These are phyloP conservation scores for Promerops cafer DNA, from an alignment of 2,113 vertebrate genomes.

Conservation along the genomic window DNA sequence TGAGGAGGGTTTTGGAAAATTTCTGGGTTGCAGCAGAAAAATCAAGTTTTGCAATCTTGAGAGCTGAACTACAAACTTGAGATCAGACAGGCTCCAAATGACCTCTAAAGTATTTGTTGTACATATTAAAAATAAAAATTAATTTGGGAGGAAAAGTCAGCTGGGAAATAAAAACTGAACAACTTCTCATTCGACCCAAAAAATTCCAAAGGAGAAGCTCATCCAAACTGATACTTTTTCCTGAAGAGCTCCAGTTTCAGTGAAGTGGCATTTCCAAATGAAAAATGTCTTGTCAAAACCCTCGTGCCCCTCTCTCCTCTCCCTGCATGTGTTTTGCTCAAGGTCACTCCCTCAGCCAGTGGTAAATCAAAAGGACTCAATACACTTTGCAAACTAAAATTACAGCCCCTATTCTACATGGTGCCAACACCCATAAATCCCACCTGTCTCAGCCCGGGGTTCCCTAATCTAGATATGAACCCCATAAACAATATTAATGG, in stretches of 20 bases:
- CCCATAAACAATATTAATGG: not conserved
- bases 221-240: not conserved
- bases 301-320: not conserved
- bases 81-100: not conserved
- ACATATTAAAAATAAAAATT: not conserved
- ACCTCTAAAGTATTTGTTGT: not conserved
- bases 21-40: not conserved
- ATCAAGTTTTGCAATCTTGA: not conserved
- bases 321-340: not conserved
- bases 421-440: conserved; percentile 21
- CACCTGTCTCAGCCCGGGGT: not conserved
- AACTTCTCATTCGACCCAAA: not conserved
- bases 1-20: not conserved
- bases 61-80: not conserved
- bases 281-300: conserved; percentile 39
- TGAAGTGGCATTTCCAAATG: conserved; percentile 11
- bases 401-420: conserved; percentile 15
- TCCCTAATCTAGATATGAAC: not conserved
- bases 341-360: conserved; percentile 48
- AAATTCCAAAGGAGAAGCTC: not conserved
- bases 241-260: not conserved
- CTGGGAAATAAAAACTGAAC: not conserved
- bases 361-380: conserved; percentile 49
- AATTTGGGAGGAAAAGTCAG: not conserved
- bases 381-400: conserved; percentile 28